These are phyloP conservation scores for Copsychus sechellarum DNA, from an alignment of 2,113 vertebrate species.

Conservation along the genomic window DNA sequence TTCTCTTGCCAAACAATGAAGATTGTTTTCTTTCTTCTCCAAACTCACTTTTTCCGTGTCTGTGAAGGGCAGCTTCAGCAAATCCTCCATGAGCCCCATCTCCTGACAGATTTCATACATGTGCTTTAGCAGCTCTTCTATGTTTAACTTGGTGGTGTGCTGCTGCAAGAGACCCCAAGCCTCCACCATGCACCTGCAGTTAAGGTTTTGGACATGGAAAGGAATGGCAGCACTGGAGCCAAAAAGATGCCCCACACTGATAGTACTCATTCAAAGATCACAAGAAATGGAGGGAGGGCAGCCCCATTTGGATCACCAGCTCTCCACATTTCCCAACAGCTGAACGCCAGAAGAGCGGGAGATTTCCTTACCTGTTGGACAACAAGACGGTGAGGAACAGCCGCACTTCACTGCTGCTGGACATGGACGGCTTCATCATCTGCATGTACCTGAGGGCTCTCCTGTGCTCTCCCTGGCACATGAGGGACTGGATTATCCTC, in stretches of 20 bases:
- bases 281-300: not conserved
- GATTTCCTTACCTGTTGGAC: constrained; percentile 83
- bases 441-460: constrained; percentile 89
- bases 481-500: constrained; percentile 86
- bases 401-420: constrained; percentile 77
- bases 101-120: constrained; percentile 88
- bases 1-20: not conserved
- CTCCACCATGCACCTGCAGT: constrained; percentile 86
- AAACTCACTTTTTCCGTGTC: constrained; percentile 83
- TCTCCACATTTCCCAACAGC: not conserved
- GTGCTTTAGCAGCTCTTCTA: constrained; percentile 83
- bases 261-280: not conserved
- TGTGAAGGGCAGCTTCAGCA: constrained; percentile 89
- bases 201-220: not conserved
- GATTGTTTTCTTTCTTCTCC: not conserved
- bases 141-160: constrained; percentile 79
- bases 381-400: constrained; percentile 90
- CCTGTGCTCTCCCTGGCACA: constrained; percentile 87
- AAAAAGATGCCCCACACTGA: not conserved
- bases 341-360: not conserved
- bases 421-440: constrained; percentile 80
- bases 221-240: not conserved
- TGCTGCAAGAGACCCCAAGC: constrained; percentile 87
- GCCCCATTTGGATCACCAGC: accelerated
- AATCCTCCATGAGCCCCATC: constrained; percentile 88